Conservation (phyloP, 2,888 invertebrate genomes). For the Gisinianus flammeolus region DNA sequence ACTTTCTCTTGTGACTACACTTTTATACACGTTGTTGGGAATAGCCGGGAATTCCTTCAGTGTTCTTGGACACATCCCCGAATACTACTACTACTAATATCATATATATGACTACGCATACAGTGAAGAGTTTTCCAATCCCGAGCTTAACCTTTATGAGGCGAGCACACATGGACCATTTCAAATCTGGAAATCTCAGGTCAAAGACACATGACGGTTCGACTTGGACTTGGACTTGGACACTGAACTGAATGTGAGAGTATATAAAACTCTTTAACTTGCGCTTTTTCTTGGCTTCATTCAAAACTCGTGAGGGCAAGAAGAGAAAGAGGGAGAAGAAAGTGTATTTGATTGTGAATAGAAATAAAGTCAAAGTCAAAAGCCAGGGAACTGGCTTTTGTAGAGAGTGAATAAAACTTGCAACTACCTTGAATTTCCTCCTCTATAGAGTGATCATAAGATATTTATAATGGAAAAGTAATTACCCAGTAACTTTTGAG, state of each 20-base stretch:
- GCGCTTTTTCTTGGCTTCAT: not conserved
- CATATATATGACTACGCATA: too few species aligned
- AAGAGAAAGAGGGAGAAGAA: not conserved
- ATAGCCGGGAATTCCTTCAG: too few species aligned
- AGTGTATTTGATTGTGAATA: not conserved
- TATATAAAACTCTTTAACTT: not conserved
- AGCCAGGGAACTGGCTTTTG: too few species aligned
- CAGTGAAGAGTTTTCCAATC: too few species aligned
- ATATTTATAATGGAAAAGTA: constrained; percentile 21
- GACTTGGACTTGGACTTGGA: not conserved
- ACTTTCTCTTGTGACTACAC: too few species aligned
- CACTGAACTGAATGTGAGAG: too few species aligned
- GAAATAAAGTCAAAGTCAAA: too few species aligned
- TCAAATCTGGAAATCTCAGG: not conserved
- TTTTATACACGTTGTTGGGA: too few species aligned
- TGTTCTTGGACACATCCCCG: too few species aligned
- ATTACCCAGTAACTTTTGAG: constrained; percentile 56
- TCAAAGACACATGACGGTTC: not conserved
- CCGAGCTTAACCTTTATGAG: not conserved
- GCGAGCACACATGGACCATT: not conserved
- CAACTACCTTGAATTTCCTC: too few species aligned
- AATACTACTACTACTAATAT: too few species aligned
- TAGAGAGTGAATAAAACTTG: constrained; percentile 1
- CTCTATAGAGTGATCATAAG: not conserved
- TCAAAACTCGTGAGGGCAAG: not conserved